A percentile compares a stretch with the other conserved stretches of the same genome.
Evolutionary conservation across 1,140 invertebrate species (phyloP).

Genomic region (Drosophila bocki): DNA sequence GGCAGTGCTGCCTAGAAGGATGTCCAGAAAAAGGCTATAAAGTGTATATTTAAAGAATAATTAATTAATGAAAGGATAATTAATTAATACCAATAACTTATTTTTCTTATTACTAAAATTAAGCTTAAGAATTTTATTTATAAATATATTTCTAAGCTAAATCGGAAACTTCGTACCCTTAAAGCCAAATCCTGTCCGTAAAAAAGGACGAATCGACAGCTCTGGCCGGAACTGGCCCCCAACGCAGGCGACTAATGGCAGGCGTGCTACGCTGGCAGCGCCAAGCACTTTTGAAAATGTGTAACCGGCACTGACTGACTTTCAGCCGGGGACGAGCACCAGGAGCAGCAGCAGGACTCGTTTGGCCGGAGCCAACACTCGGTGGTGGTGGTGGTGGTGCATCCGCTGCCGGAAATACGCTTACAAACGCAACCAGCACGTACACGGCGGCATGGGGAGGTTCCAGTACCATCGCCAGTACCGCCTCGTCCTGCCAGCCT

Average conservation of each 20-base stretch:
- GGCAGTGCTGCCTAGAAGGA: not conserved
- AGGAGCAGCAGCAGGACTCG: conserved; percentile 43
- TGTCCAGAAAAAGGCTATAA: not conserved
- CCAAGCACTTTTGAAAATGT: conserved; percentile 80
- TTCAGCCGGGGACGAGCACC: conserved; percentile 52
- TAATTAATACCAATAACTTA: too few species aligned
- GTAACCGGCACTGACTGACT: conserved; percentile 82
- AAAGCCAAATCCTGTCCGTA: not conserved
- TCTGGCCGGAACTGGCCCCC: conserved; percentile 14
- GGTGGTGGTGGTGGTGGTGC: conserved; percentile 48
- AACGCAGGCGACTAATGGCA: conserved; percentile 60
- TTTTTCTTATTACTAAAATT: too few species aligned
- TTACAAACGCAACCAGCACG: conserved; percentile 67
- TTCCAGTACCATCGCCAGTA: not conserved
- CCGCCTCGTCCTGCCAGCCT: conserved; percentile 2
- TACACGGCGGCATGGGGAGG: conserved; percentile 44
- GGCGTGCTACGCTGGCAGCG: conserved; percentile 55
- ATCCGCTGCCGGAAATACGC: conserved; percentile 80
- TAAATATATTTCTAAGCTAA: not conserved
- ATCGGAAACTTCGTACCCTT: not conserved
- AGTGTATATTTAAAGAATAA: not conserved
- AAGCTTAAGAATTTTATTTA: too few species aligned
- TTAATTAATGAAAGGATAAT: too few species aligned
- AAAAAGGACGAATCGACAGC: conserved; percentile 9
- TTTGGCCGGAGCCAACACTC: conserved; percentile 80